Base-by-base conservation (phyloP, 2,113 vertebrate genomes). In the Acrocephalus arundinaceus region DNA sequence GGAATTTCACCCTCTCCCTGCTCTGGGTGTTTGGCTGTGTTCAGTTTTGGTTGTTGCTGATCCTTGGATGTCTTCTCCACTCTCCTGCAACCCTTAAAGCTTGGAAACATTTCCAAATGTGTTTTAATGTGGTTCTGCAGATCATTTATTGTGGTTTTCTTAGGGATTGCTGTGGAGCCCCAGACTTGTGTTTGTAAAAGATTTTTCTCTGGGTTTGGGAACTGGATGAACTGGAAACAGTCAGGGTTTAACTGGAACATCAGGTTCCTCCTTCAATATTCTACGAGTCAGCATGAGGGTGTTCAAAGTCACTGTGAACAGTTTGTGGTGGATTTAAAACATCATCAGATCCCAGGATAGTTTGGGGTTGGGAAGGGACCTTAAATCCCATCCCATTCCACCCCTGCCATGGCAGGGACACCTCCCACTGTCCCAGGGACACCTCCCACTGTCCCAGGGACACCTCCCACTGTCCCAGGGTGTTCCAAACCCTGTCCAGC, bases 381-480 rank as follows among this genome's bases (percentile, higher is more conserved):
- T 41, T 0, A 55, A 3, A 70, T 0, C 39, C 3, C 48, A 16
- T 0, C 57, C 85, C 1, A 0, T n/a, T 0, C n/a, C 48, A 20
- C 16, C 48, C 39, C 57, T 41, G 57, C n/a, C 49, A 4, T 5
- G 75, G 57, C 57, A 55, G 75, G 49, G 66, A 35, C 66, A 17
- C 30, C n/a, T 57, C 0, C 49, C 57, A 41, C 57, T 21, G 4
- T 2, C 20, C 55, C 85, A 61, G 62, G 43, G n/a, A n/a, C n/a
- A n/a, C n/a, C n/a, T n/a, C n/a, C n/a, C n/a, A n/a, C n/a, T n/a
- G n/a, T n/a, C n/a, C n/a, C n/a, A n/a, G n/a, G n/a, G n/a, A n/a
- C n/a, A n/a, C n/a, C n/a, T n/a, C n/a, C n/a, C n/a, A n/a, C n/a
- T n/a, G n/a, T n/a, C n/a, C n/a, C n/a, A n/a, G n/a, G n/a, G n/a